Percentiles rank a stretch among this genome's conserved stretches.
Conservation (phyloP, 2,888 invertebrate species). For the Metopia argyrocephala region DNA sequence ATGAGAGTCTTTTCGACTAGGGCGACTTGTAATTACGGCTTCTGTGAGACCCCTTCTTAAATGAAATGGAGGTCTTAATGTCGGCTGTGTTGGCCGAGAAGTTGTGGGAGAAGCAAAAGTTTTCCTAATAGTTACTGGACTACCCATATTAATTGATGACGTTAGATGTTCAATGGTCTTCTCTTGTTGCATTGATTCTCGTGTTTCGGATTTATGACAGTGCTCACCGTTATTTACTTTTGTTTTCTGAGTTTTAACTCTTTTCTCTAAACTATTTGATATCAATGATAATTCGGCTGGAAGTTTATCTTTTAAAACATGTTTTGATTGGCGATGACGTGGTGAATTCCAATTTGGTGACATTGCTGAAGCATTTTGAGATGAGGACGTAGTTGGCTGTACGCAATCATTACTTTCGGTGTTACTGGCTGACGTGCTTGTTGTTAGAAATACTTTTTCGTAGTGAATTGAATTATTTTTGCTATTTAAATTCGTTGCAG, state of each 20-base stretch:
- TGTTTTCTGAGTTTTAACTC: slow-evolving; percentile 10
- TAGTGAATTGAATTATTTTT: slow-evolving; percentile 71
- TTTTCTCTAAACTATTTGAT: slow-evolving; percentile 44
- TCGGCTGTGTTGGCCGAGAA: slow-evolving; percentile 62
- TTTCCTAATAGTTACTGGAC: slow-evolving; percentile 65
- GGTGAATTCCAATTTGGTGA: slow-evolving; percentile 54
- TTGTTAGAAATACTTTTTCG: slow-evolving; percentile 77
- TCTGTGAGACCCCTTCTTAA: slow-evolving; percentile 76
- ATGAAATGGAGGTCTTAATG: slow-evolving; percentile 69
- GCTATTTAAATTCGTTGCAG: slow-evolving; percentile 23
- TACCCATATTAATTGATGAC: slow-evolving; percentile 46
- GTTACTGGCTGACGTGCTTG: slow-evolving; percentile 65
- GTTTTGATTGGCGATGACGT: slow-evolving; percentile 39
- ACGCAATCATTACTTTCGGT: background rate
- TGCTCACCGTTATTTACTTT: slow-evolving; percentile 18
- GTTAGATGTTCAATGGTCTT: slow-evolving; percentile 29
- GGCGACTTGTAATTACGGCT: slow-evolving; percentile 76
- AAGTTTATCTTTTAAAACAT: slow-evolving; percentile 35
- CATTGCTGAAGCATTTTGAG: slow-evolving; percentile 34
- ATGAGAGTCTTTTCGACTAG: slow-evolving; percentile 76
- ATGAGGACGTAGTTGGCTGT: slow-evolving; percentile 10
- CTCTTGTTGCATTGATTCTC: slow-evolving; percentile 27
- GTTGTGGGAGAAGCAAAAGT: slow-evolving; percentile 52
- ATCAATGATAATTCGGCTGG: background rate
- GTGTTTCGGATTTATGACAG: slow-evolving; percentile 14